Conservation (phyloP, 92 coral and sea anemone species). For the Bergia sp. region DNA sequence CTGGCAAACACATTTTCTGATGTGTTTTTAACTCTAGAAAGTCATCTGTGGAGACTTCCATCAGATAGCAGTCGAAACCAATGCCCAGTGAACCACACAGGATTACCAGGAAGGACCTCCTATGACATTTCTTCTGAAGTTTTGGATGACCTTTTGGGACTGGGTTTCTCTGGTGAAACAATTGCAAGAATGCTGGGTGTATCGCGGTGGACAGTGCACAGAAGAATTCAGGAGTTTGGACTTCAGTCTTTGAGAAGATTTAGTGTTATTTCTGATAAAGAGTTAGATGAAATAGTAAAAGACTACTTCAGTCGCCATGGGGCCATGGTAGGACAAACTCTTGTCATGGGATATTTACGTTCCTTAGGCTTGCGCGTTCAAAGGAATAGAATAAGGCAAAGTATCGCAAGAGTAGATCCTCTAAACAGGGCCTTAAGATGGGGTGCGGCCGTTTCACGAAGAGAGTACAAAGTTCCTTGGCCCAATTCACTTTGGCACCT, state of each 20-base stretch:
- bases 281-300: neutral
- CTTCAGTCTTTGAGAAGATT: neutral
- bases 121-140: conserved; percentile 22
- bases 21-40: neutral
- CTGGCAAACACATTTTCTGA: conserved; percentile 8
- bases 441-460: no score
- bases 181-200: neutral
- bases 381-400: no score
- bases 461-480: no score
- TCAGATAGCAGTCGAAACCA: conserved; percentile 20
- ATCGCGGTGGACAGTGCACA: neutral
- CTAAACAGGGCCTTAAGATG: no score
- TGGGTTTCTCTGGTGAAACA: neutral
- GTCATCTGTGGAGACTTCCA: conserved; percentile 16
- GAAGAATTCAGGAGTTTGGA: neutral
- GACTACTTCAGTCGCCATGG: conserved; percentile 10
- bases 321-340: neutral
- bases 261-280: neutral
- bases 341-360: neutral
- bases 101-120: conserved; percentile 17
- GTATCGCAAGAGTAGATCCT: no score
- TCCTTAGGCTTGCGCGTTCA: no score
- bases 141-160: conserved; percentile 19
- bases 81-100: conserved; percentile 12
- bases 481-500: no score